Evolutionary conservation across 1,140 invertebrate genomes (phyloP).

Genomic region (Bombus huntii): DNA sequence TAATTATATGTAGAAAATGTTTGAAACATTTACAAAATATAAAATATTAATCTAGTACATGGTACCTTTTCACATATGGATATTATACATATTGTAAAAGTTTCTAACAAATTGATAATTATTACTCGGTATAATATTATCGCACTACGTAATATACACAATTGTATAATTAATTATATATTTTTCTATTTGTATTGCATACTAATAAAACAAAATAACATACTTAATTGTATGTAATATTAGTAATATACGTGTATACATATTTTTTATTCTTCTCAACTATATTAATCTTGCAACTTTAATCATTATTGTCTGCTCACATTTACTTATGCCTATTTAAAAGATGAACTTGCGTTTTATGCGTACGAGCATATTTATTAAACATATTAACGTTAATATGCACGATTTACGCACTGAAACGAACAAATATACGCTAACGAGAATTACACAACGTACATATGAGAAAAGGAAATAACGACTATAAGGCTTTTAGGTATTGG

Average conservation of each 20-base stretch:
- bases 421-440: neutral
- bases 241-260: constrained; percentile 33
- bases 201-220: constrained; percentile 32
- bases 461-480: constrained; percentile 2
- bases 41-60: neutral
- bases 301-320: constrained; percentile 81
- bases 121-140: neutral
- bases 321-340: constrained; percentile 78
- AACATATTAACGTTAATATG: constrained; percentile 23
- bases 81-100: no score
- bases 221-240: constrained; percentile 31
- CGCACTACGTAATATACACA: constrained; percentile 9
- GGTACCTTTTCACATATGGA: no score
- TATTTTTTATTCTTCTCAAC: neutral
- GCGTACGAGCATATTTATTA: constrained; percentile 21
- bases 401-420: constrained; percentile 8
- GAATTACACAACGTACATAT: neutral
- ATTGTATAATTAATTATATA: no score
- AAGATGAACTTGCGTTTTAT: constrained; percentile 38
- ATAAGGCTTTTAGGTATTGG: constrained; percentile 15
- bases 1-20: neutral
- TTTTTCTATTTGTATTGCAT: constrained; percentile 14
- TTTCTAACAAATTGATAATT: constrained; percentile 5
- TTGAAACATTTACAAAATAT: constrained; percentile 11
- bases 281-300: constrained; percentile 70